These are phyloP conservation scores for Thymelicus acteon DNA, from an alignment of 2,888 invertebrate species.

Conservation along the genomic window DNA sequence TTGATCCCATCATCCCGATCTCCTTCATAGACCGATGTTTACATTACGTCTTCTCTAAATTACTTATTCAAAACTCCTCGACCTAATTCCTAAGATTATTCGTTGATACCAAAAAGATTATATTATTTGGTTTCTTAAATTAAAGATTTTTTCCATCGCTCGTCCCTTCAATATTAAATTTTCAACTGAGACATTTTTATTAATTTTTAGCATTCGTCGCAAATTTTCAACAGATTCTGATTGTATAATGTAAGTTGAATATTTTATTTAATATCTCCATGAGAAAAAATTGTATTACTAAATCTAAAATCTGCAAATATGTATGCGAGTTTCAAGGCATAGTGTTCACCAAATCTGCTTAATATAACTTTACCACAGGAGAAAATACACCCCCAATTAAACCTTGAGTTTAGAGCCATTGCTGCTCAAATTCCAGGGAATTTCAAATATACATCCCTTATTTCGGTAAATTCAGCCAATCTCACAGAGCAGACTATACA, in stretches of 20 bases:
- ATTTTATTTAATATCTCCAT: no score
- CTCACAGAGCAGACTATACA: background rate
- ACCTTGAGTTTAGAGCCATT: no score
- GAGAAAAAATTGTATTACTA: no score
- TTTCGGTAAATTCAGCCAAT: conserved; percentile 3
- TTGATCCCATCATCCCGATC: conserved; percentile 55
- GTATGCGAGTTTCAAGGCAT: no score
- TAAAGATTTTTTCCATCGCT: conserved; percentile 1
- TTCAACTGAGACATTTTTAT: background rate
- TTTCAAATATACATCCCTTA: background rate
- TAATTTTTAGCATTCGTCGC: conserved; percentile 4
- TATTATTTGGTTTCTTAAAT: conserved; percentile 41
- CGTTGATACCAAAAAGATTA: conserved; percentile 40
- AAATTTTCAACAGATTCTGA: no score
- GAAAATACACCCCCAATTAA: no score
- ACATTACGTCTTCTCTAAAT: conserved; percentile 60
- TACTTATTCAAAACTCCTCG: conserved; percentile 63
- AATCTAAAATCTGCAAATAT: no score
- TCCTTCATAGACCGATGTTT: conserved; percentile 54
- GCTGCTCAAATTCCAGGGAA: background rate
- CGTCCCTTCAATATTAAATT: conserved; percentile 15
- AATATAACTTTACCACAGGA: no score
- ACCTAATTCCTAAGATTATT: conserved; percentile 51
- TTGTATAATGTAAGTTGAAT: no score
- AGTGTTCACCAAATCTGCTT: no score